phyloP scores from a whole-genome alignment of 1,140 invertebrate genomes.

The Papilio polytes region DNA sequence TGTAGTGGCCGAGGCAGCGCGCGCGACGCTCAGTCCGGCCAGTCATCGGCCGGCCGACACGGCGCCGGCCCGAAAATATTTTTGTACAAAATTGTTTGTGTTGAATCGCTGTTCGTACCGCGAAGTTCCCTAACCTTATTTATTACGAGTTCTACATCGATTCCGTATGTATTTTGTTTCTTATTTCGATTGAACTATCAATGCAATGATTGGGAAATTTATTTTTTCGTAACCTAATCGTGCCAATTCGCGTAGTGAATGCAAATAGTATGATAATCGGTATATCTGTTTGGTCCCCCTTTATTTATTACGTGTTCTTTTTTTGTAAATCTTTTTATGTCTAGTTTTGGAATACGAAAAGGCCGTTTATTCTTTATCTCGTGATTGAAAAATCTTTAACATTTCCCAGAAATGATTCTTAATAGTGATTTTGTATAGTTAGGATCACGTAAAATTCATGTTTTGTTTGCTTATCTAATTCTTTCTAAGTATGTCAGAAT shows the following conservation, averaged over 20 bases:
- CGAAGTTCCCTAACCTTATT: slow-evolving; percentile 24
- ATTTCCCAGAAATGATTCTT: not conserved
- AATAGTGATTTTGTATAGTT: not conserved
- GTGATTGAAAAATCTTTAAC: not conserved
- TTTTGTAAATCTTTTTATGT: not conserved
- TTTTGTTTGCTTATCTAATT: not conserved
- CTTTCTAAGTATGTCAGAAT: not conserved
- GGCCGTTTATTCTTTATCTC: not conserved
- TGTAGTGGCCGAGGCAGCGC: slow-evolving; percentile 54
- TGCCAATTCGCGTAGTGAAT: not conserved
- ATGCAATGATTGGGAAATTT: slow-evolving; percentile 11
- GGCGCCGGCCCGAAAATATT: slow-evolving; percentile 59
- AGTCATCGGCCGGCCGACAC: slow-evolving; percentile 67
- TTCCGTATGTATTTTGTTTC: slow-evolving; percentile 19
- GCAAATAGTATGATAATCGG: slow-evolving; percentile 28
- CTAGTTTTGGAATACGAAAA: not conserved
- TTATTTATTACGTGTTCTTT: slow-evolving; percentile 22
- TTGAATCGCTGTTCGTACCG: slow-evolving; percentile 1
- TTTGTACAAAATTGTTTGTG: slow-evolving; percentile 40
- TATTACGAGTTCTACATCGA: slow-evolving; percentile 17
- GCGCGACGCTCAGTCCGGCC: slow-evolving; percentile 53
- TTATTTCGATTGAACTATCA: not conserved
- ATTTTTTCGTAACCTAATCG: slow-evolving; percentile 26
- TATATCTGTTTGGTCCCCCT: slow-evolving; percentile 3
- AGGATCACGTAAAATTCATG: not conserved